Percentiles rank a stretch among this genome's conserved stretches.
Conservation (phyloP, 2,888 invertebrate species). For the Ornithoptera alexandrae region DNA sequence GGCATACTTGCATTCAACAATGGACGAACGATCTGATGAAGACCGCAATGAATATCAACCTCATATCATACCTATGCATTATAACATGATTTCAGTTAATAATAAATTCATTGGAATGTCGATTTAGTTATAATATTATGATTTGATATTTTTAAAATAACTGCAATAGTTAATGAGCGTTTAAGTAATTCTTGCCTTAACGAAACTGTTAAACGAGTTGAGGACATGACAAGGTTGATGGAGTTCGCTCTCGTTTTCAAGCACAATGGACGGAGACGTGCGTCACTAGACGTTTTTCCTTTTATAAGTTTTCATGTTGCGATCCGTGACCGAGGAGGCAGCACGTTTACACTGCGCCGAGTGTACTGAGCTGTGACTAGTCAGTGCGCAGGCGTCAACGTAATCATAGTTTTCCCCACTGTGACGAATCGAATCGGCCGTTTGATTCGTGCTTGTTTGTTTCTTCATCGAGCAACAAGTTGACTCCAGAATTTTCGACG, state of each 20-base stretch:
- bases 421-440: constrained; percentile 43
- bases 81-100: background rate
- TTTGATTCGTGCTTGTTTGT: constrained; percentile 30
- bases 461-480: constrained; percentile 18
- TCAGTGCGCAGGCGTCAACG: constrained; percentile 49
- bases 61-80: background rate
- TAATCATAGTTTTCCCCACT: constrained; percentile 48
- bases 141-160: background rate
- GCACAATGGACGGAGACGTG: constrained; percentile 19
- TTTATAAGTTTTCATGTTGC: constrained; percentile 26
- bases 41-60: background rate
- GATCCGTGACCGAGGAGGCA: constrained; percentile 9
- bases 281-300: constrained; percentile 20
- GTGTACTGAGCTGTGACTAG: constrained; percentile 31
- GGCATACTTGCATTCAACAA: too few relatives aligned
- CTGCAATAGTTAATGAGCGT: constrained; percentile 9
- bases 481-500: constrained; percentile 4
- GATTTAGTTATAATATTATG: background rate
- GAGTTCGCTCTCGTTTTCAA: constrained; percentile 21
- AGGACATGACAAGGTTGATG: constrained; percentile 25
- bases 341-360: constrained; percentile 13
- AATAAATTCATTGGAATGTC: background rate
- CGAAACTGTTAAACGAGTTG: constrained; percentile 12
- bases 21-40: too few relatives aligned
- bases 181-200: constrained; percentile 5